Evolutionary conservation across 37 sponge, comb jelly and placozoan species (phyloP), one percentile per base, ranked within the genome.

Genomic region (Diacarnus erythraeanus): DNA sequence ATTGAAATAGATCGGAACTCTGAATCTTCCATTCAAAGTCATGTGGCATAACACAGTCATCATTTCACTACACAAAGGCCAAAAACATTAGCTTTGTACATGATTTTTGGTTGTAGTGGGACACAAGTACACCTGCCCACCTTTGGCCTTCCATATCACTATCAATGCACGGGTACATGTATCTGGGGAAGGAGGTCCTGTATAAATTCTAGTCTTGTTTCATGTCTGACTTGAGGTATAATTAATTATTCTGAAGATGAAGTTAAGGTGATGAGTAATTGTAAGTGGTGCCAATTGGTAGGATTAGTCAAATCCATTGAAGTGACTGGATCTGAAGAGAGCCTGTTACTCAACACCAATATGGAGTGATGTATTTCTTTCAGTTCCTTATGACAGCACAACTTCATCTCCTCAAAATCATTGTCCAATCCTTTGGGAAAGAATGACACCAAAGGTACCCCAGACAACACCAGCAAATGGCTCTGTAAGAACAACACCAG

Each of bases 281-380:
- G 47, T 25, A 78, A 47, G 68, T 78, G 34, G 47, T 43, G 41
- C 78, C 78, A 78, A 51, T 38, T 61, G 27, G 44, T 18, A 31
- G 78, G 78, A n/a, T 36, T 15, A 20, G 77, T 78, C 47, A 78
- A 2, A 40, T 78, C 78, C 1, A 25, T 21, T 27, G 22, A 42
- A 41, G 42, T 3, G 2, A n/a, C 30, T 2, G 38, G 42, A 47
- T 78, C 65, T 20, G 39, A 12, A 26, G 47, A 40, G 12, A 78
- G 67, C 29, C 78, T 64, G 34, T 65, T 9, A 1, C 18, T 29
- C 15, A 78, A 67, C 25, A 23, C 27, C 2, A 2, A 21, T 18
- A 78, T 27, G 10, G 6, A 17, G 40, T 1, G 1, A 2, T 5
- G 12, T 26, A 64, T 42, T 2, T 25, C 18, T 18, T 18, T 22